Evolutionary conservation across 2,113 vertebrate species (phyloP), one percentile per base, ranked within the genome.

Genomic region (Hydrochoerus hydrochaeris): DNA sequence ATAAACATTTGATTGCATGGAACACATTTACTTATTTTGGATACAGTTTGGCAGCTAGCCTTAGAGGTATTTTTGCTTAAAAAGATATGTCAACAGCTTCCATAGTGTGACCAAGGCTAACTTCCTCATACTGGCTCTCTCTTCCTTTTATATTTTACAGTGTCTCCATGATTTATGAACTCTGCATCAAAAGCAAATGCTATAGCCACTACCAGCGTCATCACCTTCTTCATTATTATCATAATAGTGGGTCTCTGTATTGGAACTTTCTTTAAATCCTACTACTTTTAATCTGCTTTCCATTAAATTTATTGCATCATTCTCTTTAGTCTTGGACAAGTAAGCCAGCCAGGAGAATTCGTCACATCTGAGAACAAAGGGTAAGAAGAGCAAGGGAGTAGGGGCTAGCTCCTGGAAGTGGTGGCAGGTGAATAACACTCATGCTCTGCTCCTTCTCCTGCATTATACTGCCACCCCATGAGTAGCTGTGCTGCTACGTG

Each of bases 21-120:
- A 90, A 69, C 32, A 3, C 30, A 85, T 85, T 82, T 90, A 38
- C 80, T 82, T 77, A 87, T 80, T 94, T 38, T 44, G 20, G 84
- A 63, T 58, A 58, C 71, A 94, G 32, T 89, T 88, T 94, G 83
- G 71, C 91, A 96, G 90, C 85, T 85, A 84, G 85, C 57, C 67
- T 82, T 69, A 82, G 78, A 91, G 90, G 65, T 65, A 41, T 95
- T 96, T 92, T 85, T 82, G 71, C 78, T 78, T 63, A 65, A 81
- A 95, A 87, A 63, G 63, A 77, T 24, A 28, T 82, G 83, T 88
- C 52, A 30, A 0, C 0, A 24, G 93, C 81, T 93, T 77, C 41
- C n/a, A 28, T 38, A 11, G 20, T 46, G 7, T 92, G 88, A 92
- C 77, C 89, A 86, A 91, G 73, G 73, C 86, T 67, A 32, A 38